Evolutionary conservation across 2,888 invertebrate species (phyloP).

Genomic region (Sinelater perroti): DNA sequence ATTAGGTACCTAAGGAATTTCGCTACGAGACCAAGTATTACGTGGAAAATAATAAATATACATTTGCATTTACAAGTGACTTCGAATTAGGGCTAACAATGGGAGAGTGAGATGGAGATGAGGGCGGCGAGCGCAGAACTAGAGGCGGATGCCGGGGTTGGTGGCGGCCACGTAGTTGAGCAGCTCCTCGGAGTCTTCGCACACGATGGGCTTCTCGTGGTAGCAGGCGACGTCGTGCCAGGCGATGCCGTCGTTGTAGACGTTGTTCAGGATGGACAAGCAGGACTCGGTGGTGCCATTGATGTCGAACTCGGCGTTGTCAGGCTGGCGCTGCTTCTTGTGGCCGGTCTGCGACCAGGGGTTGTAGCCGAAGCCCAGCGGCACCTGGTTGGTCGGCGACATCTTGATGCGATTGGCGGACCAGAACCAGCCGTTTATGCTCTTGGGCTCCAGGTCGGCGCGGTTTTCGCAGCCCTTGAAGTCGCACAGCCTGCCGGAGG

Average conservation of each 20-base stretch:
- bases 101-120: conserved; percentile 22
- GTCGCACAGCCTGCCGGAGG: conserved; percentile 90
- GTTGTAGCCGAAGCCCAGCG: conserved; percentile 81
- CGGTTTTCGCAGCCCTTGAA: conserved; percentile 92
- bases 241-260: conserved; percentile 91
- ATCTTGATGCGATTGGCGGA: conserved; percentile 89
- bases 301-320: conserved; percentile 91
- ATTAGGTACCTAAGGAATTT: conserved; percentile 45
- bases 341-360: conserved; percentile 92
- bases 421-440: conserved; percentile 92
- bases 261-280: conserved; percentile 87
- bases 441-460: conserved; percentile 86
- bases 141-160: conserved; percentile 84
- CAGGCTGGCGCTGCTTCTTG: conserved; percentile 88
- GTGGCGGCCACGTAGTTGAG: conserved; percentile 85
- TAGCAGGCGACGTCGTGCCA: conserved; percentile 96
- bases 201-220: conserved; percentile 91
- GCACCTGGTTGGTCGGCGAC: conserved; percentile 79
- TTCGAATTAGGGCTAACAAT: conserved; percentile 28
- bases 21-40: conserved; percentile 29
- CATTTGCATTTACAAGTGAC: conserved; percentile 25
- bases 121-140: conserved; percentile 53
- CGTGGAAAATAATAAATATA: conserved; percentile 32
- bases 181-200: conserved; percentile 90
- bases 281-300: conserved; percentile 89